phyloP scores from a whole-genome alignment of 1,140 invertebrate genomes.

The Ericerus pela region DNA sequence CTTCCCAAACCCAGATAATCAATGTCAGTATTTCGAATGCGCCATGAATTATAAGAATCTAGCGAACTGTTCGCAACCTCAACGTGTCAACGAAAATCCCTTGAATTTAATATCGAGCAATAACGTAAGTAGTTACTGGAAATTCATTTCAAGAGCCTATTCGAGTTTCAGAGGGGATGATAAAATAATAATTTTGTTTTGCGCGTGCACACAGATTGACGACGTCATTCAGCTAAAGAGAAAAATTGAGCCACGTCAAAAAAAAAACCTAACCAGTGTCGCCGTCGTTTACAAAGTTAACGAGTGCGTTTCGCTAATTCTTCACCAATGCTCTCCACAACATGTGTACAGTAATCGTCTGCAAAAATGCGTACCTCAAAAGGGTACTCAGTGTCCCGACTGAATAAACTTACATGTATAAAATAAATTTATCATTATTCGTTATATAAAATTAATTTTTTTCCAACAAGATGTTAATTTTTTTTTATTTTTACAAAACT shows the following conservation, averaged over 20 bases:
- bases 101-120: no score
- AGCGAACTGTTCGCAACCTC: neutral
- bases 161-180: no score
- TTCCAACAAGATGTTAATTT: no score
- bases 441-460: neutral
- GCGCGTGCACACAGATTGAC: neutral
- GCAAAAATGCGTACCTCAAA: neutral
- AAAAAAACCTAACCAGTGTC: neutral
- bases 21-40: conserved; percentile 15
- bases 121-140: no score
- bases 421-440: neutral
- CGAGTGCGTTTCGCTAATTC: conserved; percentile 13
- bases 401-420: neutral
- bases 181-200: no score
- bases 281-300: conserved; percentile 14
- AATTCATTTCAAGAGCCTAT: no score
- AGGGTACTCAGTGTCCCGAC: neutral
- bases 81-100: no score
- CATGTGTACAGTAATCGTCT: conserved; percentile 9
- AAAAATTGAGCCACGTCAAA: neutral
- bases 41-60: conserved; percentile 12
- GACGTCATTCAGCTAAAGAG: conserved; percentile 2
- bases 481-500: no score
- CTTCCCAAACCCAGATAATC: conserved; percentile 7
- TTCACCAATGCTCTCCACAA: conserved; percentile 8